Evolutionary conservation across 2,113 vertebrate species (phyloP).

Genomic region (Oenanthe oenanthe): DNA sequence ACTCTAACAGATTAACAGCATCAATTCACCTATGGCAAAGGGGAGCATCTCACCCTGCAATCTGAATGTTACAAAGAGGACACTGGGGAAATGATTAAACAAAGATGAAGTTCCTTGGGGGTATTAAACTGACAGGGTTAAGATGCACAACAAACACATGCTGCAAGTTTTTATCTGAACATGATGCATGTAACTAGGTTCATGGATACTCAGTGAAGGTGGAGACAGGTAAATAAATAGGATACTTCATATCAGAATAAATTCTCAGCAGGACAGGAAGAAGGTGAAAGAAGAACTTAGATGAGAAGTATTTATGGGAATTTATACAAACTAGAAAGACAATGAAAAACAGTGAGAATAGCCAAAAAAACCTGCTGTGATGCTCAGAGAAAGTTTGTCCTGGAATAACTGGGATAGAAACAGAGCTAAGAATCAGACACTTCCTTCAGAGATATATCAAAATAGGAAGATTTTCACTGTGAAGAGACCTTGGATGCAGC

Average conservation of each 20-base stretch:
- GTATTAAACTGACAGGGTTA: not conserved
- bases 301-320: not conserved
- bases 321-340: not conserved
- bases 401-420: not conserved
- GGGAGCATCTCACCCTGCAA: not conserved
- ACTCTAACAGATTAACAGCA: not conserved
- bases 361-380: not conserved
- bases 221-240: not conserved
- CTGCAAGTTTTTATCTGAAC: not conserved
- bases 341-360: not conserved
- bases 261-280: not conserved
- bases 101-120: not conserved
- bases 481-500: not conserved
- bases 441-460: not conserved
- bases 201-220: not conserved
- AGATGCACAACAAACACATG: not conserved
- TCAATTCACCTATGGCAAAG: not conserved
- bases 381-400: not conserved
- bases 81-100: not conserved
- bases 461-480: not conserved
- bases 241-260: not conserved
- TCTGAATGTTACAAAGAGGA: not conserved
- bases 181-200: not conserved
- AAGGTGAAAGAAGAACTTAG: not conserved
- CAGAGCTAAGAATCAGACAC: not conserved